Evolutionary conservation across 2,888 invertebrate species (phyloP), one percentile per base, ranked within the genome.

Genomic region (Heliconius charithonia): DNA sequence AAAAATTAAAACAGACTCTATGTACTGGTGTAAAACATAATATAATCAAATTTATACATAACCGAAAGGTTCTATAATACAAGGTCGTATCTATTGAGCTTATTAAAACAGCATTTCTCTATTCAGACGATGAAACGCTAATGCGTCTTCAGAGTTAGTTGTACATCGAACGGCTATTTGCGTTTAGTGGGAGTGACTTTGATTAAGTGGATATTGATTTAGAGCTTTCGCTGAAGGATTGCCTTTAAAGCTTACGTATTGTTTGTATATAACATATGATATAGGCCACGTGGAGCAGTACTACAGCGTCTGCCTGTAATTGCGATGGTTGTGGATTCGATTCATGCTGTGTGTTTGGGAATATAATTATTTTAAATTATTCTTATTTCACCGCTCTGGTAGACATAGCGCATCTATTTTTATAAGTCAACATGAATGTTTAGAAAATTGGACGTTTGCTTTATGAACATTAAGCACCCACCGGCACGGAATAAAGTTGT

Each of bases 141-240:
- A 62, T 25, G 59, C 56, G 73, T 62, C 73, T 62, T 62, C 62
- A 62, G 51, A 51, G 62, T n/a, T 13, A 62, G 10, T 59, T 59
- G 62, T 62, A 73, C 73, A 73, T 62, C 56, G 67, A 67, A 51
- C 45, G 51, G 75, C 51, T 56, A 37, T 66, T 75, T 56, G 51
- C 65, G 71, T 29, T 51, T 6, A 22, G 27, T n/a, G 4, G 19
- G 51, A 56, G 51, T 71, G n/a, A 71, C 71, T 56, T 71, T 71
- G 71, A 71, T 71, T 51, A 71, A 71, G 56, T 56, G 71, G 29
- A 29, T 22, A 71, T 71, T 71, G 71, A 71, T 51, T 56, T 32
- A 71, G 71, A 71, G 12, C 22, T 59, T n/a, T n/a, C 19, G 59
- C 59, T 59, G 59, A 59, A n/a, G 59, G 22, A 59, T 59, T n/a